Evolutionary conservation across 2,113 vertebrate genomes (phyloP), one percentile per base, ranked within the genome.

Genomic region (Tragelaphus scriptus): DNA sequence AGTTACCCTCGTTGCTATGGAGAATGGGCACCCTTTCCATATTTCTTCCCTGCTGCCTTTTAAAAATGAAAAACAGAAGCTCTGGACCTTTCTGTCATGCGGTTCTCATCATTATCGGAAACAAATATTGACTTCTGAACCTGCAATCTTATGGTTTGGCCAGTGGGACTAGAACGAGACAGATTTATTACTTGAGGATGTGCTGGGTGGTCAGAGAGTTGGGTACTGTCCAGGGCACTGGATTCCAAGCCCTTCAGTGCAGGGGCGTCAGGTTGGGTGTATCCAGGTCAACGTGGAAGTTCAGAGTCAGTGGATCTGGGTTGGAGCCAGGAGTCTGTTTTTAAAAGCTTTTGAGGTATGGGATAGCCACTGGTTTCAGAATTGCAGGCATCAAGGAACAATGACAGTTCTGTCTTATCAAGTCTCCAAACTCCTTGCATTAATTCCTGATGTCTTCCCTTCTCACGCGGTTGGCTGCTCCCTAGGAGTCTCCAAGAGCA

Each of bases 401-500:
- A 14, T 61, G 68, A 49, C 80, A 51, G 12, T 15, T 93, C 44
- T 2, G 0, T 51, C 53, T 89, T 47, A 17, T 12, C 71, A 47
- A n/a, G 21, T n/a, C n/a, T 85, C 49, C 75, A 19, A 82, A 75
- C 30, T 65, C 23, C 30, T 88, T 95, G 55, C 15, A 25, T 71
- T 25, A n/a, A 23, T 63, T 61, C 32, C 28, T 81, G 7, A 12
- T 1, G 3, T 49, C 77, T 92, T 82, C 59, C 56, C 93, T 68
- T 88, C 79, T 85, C 25, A 89, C 19, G 4, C 53, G 17, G 26
- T 75, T 97, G 98, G n/a, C 82, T 95, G 61, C 65, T 97, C 94
- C 89, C 96, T 92, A 98, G 97, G 98, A 98, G 56, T 98, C 98
- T 95, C 89, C 97, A 16, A 97, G 97, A 68, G 90, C 96, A 15